Conservation (phyloP, 2,888 invertebrate species). For the Scaptomyza flava region DNA sequence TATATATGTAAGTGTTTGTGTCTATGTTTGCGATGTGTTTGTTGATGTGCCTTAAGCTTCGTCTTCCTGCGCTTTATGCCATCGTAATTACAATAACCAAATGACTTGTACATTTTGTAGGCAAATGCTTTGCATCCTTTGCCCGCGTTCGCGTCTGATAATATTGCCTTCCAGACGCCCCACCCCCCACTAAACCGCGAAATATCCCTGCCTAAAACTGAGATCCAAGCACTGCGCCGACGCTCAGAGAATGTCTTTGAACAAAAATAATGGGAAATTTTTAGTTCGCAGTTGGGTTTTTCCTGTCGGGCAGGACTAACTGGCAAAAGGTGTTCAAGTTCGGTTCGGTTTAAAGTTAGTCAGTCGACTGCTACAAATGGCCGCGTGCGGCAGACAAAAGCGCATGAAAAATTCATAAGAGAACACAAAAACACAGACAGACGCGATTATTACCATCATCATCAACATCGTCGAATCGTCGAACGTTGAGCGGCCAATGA, state of each 20-base stretch:
- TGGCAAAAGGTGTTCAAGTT: slow-evolving; percentile 65
- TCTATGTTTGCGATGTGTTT: slow-evolving; percentile 1
- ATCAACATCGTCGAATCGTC: slow-evolving; percentile 47
- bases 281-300: background rate
- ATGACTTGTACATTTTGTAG: slow-evolving; percentile 66
- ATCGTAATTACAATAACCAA: slow-evolving; percentile 76
- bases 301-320: slow-evolving; percentile 38
- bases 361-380: slow-evolving; percentile 81
- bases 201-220: background rate
- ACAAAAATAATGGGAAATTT: slow-evolving; percentile 37
- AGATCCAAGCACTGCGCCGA: slow-evolving; percentile 33
- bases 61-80: slow-evolving; percentile 63
- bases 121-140: slow-evolving; percentile 60
- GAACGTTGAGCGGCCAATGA: slow-evolving; percentile 56
- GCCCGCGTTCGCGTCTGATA: slow-evolving; percentile 52
- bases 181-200: background rate
- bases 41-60: slow-evolving; percentile 47
- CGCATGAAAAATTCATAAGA: slow-evolving; percentile 81
- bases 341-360: slow-evolving; percentile 58
- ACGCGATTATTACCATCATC: slow-evolving; percentile 36
- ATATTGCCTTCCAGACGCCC: slow-evolving; percentile 43
- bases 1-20: background rate
- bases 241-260: slow-evolving; percentile 33
- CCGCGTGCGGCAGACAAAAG: slow-evolving; percentile 80
- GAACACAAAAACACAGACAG: background rate